Conservation (phyloP, 2,113 vertebrate species). For the Dipodomys ordii region DNA sequence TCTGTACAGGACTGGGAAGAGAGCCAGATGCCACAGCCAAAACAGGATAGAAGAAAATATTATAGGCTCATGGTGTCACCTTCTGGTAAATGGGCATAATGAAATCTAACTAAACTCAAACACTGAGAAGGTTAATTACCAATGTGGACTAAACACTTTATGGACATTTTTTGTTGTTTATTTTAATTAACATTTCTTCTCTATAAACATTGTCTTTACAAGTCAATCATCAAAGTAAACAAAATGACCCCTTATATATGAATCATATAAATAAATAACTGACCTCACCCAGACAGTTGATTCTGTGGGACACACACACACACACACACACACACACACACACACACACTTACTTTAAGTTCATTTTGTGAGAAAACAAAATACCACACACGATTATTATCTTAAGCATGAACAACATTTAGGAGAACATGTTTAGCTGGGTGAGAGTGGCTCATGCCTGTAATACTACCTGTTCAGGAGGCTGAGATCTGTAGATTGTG, state of each 20-base stretch:
- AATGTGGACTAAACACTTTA: neutral
- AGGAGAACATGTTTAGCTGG: neutral
- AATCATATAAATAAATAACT: slow-evolving; percentile 47
- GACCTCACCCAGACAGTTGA: slow-evolving; percentile 9
- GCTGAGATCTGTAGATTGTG: too few relatives aligned
- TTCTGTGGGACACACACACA: slow-evolving; percentile 36
- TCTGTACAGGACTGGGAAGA: neutral
- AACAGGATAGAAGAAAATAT: neutral
- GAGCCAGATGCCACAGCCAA: slow-evolving; percentile 28
- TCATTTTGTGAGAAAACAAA: slow-evolving; percentile 67
- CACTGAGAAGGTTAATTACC: neutral
- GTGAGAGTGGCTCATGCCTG: too few relatives aligned
- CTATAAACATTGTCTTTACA: neutral
- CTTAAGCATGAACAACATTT: slow-evolving; percentile 62
- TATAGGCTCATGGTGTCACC: slow-evolving; percentile 38
- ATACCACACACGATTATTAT: slow-evolving; percentile 52
- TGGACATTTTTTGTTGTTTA: neutral
- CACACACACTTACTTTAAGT: slow-evolving; percentile 38
- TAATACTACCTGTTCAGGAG: too few relatives aligned
- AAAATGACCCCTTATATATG: neutral
- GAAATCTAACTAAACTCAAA: slow-evolving; percentile 28
- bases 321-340: too few relatives aligned
- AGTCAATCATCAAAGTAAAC: slow-evolving; percentile 25
- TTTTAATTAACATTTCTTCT: slow-evolving; percentile 18
- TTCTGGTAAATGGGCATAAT: slow-evolving; percentile 58